Evolutionary conservation across 2,888 invertebrate genomes (phyloP).

Genomic region (Pseudoips prasinana): DNA sequence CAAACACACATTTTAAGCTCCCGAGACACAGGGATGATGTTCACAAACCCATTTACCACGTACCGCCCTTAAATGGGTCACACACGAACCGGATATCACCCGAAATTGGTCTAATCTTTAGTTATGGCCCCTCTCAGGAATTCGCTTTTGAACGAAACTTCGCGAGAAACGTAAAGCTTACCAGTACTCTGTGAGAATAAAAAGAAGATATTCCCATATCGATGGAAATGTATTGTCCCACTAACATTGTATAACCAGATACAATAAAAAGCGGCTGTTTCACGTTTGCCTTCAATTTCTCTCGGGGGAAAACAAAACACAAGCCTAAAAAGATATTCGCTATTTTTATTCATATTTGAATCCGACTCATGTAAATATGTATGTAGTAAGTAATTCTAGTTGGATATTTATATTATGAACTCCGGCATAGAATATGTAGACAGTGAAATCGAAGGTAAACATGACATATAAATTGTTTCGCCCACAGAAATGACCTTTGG

Average conservation of each 20-base stretch:
- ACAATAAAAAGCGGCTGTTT: slow-evolving; percentile 43
- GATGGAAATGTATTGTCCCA: slow-evolving; percentile 32
- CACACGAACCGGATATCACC: slow-evolving; percentile 52
- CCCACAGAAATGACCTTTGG: too few relatives aligned
- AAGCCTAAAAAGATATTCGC: slow-evolving; percentile 20
- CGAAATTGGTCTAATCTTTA: slow-evolving; percentile 66
- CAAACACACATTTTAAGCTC: slow-evolving; percentile 29
- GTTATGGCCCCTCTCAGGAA: slow-evolving; percentile 51
- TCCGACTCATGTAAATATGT: slow-evolving; percentile 19
- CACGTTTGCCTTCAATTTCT: slow-evolving; percentile 40
- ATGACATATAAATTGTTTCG: too few relatives aligned
- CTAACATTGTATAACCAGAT: slow-evolving; percentile 42
- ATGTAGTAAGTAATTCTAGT: too few relatives aligned
- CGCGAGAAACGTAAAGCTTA: slow-evolving; percentile 28
- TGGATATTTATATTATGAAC: too few relatives aligned
- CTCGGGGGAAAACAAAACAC: slow-evolving; percentile 29
- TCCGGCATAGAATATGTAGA: too few relatives aligned
- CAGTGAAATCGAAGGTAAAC: too few relatives aligned
- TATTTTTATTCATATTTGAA: slow-evolving; percentile 25
- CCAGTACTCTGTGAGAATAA: slow-evolving; percentile 24
- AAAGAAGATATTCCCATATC: slow-evolving; percentile 26
- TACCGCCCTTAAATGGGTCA: slow-evolving; percentile 52
- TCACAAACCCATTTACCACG: slow-evolving; percentile 59
- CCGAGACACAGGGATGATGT: slow-evolving; percentile 45
- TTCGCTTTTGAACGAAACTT: slow-evolving; percentile 42